Evolutionary conservation across 2,888 invertebrate species (phyloP), one percentile per base, ranked within the genome.

Genomic region (Drosophila phalerata): DNA sequence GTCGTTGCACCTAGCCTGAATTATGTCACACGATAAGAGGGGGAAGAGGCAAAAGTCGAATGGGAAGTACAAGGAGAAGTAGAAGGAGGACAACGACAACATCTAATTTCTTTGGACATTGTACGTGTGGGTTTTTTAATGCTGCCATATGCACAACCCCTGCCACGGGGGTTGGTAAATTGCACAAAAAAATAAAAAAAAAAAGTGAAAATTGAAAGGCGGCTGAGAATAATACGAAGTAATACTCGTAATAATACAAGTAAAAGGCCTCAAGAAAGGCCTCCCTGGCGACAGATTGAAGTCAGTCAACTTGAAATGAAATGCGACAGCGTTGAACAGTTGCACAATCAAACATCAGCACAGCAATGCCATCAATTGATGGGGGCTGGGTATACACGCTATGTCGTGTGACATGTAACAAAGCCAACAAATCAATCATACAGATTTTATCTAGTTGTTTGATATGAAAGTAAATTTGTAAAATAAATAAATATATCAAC

Each of bases 121-220:
- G 81, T 82, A 82, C 85, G 77, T 84, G 81, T 84, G 74, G 81
- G 75, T 85, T 88, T 91, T 91, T 91, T 91, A 92, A 92, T 92
- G 89, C 91, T 85, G 92, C 92, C 92, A 92, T 92, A 92, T 92
- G 92, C 92, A 92, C 91, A 83, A 83, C 79, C 86, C 86, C 84
- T 37, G 81, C 69, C 55, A 73, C 55, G 78, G 77, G 69, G 84
- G 76, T 78, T 76, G 76, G 58, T 68, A 55, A 81, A 86, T 81
- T 77, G 60, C 73, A 68, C 65, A 69, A 68, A 69, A 60, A 43
- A 57, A 34, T 15, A 38, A 28, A 52, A 25, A 32, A 48, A 22
- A 15, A 22, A 6, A 28, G 37, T 51, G 43, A 10, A 62, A 32
- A 62, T 51, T 60, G 51, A 68, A 66, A 61, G 70, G 64, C 57